These are phyloP conservation scores for Atta colombica DNA, from an alignment of 1,140 invertebrate genomes.

Conservation along the genomic window DNA sequence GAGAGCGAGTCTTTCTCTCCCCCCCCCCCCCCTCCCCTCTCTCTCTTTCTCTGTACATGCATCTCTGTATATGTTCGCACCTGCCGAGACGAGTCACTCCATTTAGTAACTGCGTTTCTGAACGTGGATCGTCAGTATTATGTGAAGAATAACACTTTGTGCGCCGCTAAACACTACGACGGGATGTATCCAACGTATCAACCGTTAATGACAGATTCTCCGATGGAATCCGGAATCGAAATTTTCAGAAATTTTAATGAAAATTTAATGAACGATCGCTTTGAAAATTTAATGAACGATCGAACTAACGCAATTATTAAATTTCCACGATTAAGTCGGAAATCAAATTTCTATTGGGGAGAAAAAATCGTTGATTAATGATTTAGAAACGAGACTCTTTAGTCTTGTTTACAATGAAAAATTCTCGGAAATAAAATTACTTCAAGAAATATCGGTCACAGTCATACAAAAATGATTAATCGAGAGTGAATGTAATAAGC, in stretches of 20 bases:
- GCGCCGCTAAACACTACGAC: neutral
- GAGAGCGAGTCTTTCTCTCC: neutral
- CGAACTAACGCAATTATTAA: neutral
- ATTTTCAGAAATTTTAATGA: neutral
- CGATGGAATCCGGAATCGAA: neutral
- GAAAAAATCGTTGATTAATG: constrained; percentile 11
- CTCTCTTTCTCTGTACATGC: neutral
- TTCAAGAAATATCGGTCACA: neutral
- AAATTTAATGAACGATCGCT: neutral
- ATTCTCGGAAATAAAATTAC: neutral
- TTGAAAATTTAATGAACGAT: neutral
- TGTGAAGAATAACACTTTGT: constrained; percentile 26
- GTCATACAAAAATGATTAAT: neutral
- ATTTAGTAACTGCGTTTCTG: constrained; percentile 64
- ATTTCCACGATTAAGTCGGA: neutral
- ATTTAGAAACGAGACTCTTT: neutral
- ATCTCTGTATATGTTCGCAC: constrained; percentile 52
- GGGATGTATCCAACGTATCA: neutral
- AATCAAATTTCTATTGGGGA: neutral
- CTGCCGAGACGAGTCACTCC: constrained; percentile 56
- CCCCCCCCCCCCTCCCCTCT: neutral
- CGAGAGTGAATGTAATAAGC: constrained; percentile 5
- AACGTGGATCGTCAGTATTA: constrained; percentile 42
- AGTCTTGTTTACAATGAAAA: neutral
- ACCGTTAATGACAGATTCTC: neutral